These are phyloP conservation scores for Julus scanicus DNA, from an alignment of 2,888 invertebrate species.

Conservation along the genomic window DNA sequence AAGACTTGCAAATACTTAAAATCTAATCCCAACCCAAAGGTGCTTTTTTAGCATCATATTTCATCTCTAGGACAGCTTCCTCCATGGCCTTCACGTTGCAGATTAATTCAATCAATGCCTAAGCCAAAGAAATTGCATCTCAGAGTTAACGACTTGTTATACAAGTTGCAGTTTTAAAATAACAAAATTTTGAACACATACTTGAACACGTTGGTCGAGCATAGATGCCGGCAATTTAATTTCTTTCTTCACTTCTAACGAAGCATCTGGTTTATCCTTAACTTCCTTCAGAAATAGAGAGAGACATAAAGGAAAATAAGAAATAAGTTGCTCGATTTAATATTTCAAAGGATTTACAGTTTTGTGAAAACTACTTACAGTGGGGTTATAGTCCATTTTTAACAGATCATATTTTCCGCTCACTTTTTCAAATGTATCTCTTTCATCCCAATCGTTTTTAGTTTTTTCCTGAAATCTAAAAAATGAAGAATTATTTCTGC, in stretches of 20 bases:
- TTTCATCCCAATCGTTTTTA: slow-evolving; percentile 66
- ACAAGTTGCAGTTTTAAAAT: background rate
- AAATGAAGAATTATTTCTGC: background rate
- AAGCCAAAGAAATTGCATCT: slow-evolving; percentile 57
- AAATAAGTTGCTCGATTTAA: background rate
- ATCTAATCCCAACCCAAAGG: slow-evolving; percentile 66
- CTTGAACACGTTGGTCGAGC: slow-evolving; percentile 63
- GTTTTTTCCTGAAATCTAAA: slow-evolving; percentile 69
- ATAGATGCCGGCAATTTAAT: slow-evolving; percentile 64
- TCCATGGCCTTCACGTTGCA: slow-evolving; percentile 69
- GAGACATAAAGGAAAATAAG: background rate
- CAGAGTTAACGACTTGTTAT: background rate
- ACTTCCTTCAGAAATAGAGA: background rate
- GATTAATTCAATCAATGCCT: slow-evolving; percentile 67
- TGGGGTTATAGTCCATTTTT: slow-evolving; percentile 64
- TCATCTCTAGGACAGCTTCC: slow-evolving; percentile 68
- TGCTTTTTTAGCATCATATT: slow-evolving; percentile 68
- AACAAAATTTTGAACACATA: background rate
- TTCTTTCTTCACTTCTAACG: slow-evolving; percentile 58
- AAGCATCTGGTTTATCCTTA: slow-evolving; percentile 23
- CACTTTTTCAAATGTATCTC: slow-evolving; percentile 66
- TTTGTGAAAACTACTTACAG: slow-evolving; percentile 20
- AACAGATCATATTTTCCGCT: slow-evolving; percentile 69
- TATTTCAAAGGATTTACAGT: background rate
- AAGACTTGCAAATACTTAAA: background rate